Evolutionary conservation across 2,888 invertebrate genomes (phyloP), one percentile per base, ranked within the genome.

Genomic region (Pseudoips prasinana): DNA sequence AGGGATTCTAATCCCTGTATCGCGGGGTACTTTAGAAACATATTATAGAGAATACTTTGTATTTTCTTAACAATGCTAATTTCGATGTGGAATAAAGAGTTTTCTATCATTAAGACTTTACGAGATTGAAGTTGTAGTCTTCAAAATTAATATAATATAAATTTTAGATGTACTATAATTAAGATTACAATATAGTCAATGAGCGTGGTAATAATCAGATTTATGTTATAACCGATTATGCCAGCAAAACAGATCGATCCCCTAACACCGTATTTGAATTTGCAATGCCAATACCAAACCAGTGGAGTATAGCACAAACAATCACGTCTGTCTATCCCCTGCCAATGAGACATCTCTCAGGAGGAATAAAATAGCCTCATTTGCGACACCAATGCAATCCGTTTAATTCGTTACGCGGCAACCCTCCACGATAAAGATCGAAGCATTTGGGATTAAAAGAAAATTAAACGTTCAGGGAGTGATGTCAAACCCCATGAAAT

Each of bases 321-420:
- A 73, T 73, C 69, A 59, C 59, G 64, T 60, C 48, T 44, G 46
- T 58, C 51, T 64, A 71, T 69, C 74, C 64, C 55, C 62, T 64
- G 60, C 64, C 64, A 58, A 65, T 61, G 51, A 64, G 56, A 60
- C 55, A 61, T 60, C 62, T 77, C 82, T 75, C 79, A 52, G 57
- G 81, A 84, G 82, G 72, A 77, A 80, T 80, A 73, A 81, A 88
- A 81, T 86, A 70, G 82, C 65, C 83, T 85, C 81, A 86, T 86
- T 88, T 86, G 79, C 74, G 84, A 85, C 79, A 82, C 80, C 78
- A 73, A 84, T 76, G 81, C 86, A 85, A 88, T 87, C 78, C 78
- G 78, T 77, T 83, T 83, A 85, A 85, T 86, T 86, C 81, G 85
- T 76, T 73, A 82, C 84, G 78, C 72, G 49, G 74, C 76, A 77